Conservation (phyloP, 2,113 vertebrate genomes). For the Micronisus gabar region DNA sequence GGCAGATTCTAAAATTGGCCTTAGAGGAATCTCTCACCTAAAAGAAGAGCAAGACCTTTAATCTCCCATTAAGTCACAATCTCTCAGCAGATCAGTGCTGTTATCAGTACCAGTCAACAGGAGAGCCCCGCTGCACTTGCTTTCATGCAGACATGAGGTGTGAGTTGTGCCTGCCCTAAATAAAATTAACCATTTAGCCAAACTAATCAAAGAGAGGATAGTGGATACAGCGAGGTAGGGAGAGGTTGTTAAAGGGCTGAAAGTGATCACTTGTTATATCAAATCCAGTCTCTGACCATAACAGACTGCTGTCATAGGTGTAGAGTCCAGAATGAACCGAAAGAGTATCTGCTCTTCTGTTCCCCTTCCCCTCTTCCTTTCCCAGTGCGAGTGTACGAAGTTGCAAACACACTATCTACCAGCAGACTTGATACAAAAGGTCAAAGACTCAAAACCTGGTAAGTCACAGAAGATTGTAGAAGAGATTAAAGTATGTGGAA, state of each 20-base stretch:
- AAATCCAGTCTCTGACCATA: not conserved
- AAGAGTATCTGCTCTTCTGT: not conserved
- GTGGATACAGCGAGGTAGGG: not conserved
- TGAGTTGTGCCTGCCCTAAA: not conserved
- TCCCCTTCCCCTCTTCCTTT: not conserved
- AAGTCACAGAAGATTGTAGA: not conserved
- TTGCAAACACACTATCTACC: not conserved
- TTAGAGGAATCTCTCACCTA: not conserved
- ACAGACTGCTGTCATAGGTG: not conserved
- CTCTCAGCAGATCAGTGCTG: not conserved
- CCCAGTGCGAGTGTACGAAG: not conserved
- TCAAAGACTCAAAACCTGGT: not conserved
- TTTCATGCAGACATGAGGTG: not conserved
- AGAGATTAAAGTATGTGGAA: not conserved
- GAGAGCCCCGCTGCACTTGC: not conserved
- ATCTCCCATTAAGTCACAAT: fast-evolving
- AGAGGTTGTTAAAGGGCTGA: not conserved
- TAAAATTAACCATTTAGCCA: not conserved
- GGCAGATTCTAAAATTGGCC: not conserved
- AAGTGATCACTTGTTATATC: not conserved
- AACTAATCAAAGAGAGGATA: not conserved
- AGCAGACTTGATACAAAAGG: not conserved
- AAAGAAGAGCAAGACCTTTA: not conserved
- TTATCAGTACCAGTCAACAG: not conserved
- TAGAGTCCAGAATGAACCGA: not conserved